phyloP scores from a whole-genome alignment of 2,113 vertebrate species.

The Pygoscelis antarcticus region DNA sequence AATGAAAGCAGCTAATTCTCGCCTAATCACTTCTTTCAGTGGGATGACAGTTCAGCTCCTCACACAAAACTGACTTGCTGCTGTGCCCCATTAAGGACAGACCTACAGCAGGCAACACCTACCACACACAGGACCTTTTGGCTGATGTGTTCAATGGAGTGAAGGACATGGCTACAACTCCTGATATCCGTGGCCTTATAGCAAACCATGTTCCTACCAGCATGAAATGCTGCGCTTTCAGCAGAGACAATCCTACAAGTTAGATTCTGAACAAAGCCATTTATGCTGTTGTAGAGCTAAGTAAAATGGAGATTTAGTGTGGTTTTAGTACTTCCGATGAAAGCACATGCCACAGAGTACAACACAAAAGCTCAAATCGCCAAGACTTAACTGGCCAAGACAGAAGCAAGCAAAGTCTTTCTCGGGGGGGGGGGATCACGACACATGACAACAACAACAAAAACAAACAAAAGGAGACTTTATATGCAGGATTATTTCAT shows the following conservation, averaged over 20 bases:
- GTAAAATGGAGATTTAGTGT: neutral
- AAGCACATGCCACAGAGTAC: neutral
- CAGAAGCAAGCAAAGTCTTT: neutral
- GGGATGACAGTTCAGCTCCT: neutral
- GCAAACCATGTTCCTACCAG: neutral
- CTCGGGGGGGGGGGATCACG: too few species aligned
- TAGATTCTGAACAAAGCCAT: neutral
- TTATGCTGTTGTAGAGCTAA: neutral
- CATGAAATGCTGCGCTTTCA: neutral
- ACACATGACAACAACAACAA: neutral
- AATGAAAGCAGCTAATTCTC: neutral
- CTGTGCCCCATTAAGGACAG: neutral
- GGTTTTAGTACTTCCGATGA: neutral
- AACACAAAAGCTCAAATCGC: neutral
- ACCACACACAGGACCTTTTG: neutral
- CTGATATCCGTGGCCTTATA: accelerated
- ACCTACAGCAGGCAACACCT: neutral
- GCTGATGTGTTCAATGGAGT: neutral
- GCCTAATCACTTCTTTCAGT: neutral
- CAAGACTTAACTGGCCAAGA: neutral
- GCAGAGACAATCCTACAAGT: neutral
- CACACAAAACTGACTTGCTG: neutral
- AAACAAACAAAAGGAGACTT: neutral
- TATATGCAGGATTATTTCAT: neutral
- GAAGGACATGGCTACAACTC: neutral